These are phyloP conservation scores for Chelonia mydas DNA, from an alignment of 2,797 vertebrate genomes.

Conservation along the genomic window DNA sequence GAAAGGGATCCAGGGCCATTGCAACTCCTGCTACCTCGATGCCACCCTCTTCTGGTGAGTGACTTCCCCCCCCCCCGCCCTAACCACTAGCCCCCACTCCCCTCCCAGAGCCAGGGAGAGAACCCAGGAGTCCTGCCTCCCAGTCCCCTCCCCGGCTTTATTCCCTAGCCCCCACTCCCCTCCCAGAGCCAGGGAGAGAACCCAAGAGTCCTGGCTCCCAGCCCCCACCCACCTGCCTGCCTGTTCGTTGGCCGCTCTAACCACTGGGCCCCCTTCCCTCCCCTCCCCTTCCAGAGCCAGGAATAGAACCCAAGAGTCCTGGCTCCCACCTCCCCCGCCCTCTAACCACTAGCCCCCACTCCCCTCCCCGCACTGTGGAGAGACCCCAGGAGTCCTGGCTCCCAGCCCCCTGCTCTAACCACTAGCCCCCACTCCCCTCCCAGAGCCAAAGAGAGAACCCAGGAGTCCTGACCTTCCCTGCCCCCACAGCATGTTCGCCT, in stretches of 20 bases:
- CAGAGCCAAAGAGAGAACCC: not conserved
- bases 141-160: not conserved
- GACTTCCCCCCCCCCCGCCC: not conserved
- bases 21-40: conserved; percentile 91
- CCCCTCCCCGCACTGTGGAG: conserved; percentile 52
- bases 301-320: not conserved
- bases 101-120: conserved; percentile 61
- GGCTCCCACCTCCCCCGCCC: not conserved
- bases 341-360: not conserved
- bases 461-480: not conserved
- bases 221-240: too few relatives aligned
- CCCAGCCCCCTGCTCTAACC: not conserved
- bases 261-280: too few relatives aligned
- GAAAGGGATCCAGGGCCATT: conserved; percentile 90
- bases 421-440: not conserved
- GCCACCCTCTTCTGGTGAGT: conserved; percentile 87
- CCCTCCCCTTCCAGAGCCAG: too few relatives aligned
- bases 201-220: not conserved
- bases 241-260: too few relatives aligned
- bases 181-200: too few relatives aligned
- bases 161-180: not conserved
- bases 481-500: conserved; percentile 85
- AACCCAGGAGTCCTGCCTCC: not conserved
- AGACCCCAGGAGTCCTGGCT: not conserved
- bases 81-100: not conserved